phyloP scores from a whole-genome alignment of 2,888 invertebrate species.

The Odontocolon sp. region DNA sequence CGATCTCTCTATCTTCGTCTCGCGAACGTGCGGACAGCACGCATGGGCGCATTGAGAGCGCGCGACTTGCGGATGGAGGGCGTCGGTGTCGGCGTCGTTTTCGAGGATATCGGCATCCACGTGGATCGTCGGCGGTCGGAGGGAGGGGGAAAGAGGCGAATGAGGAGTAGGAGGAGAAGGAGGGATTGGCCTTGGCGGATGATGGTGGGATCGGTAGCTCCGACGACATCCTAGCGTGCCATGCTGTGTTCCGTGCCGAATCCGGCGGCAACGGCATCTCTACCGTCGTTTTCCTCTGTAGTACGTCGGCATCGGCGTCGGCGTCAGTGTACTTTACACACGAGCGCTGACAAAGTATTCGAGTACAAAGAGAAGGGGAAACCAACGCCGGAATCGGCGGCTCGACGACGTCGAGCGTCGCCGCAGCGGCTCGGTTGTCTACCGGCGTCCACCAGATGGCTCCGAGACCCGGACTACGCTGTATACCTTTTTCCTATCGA shows the following conservation, averaged over 20 bases:
- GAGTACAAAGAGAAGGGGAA: constrained; percentile 26
- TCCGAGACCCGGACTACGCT: constrained; percentile 63
- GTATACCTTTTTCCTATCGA: too few species aligned
- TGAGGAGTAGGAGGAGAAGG: neutral
- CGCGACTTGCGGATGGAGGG: constrained; percentile 23
- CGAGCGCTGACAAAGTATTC: neutral
- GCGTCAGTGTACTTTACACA: constrained; percentile 26
- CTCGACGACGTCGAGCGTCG: constrained; percentile 48
- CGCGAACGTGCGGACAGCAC: too few species aligned
- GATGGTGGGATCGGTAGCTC: constrained; percentile 51
- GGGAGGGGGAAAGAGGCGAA: neutral
- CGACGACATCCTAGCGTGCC: constrained; percentile 44
- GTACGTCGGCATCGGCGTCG: constrained; percentile 25
- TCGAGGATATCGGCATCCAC: constrained; percentile 62
- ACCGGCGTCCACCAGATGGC: constrained; percentile 74
- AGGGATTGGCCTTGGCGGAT: constrained; percentile 62
- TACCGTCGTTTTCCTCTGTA: constrained; percentile 23
- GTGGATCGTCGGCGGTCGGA: constrained; percentile 55
- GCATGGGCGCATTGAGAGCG: too few species aligned
- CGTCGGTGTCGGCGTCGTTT: constrained; percentile 37
- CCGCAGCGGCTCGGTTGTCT: constrained; percentile 60
- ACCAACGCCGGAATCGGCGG: constrained; percentile 51
- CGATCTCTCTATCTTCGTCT: neutral
- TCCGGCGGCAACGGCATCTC: constrained; percentile 33
- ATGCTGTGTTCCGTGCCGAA: constrained; percentile 34